Evolutionary conservation across 2,888 invertebrate genomes (phyloP).

Genomic region (Diadromus collaris): DNA sequence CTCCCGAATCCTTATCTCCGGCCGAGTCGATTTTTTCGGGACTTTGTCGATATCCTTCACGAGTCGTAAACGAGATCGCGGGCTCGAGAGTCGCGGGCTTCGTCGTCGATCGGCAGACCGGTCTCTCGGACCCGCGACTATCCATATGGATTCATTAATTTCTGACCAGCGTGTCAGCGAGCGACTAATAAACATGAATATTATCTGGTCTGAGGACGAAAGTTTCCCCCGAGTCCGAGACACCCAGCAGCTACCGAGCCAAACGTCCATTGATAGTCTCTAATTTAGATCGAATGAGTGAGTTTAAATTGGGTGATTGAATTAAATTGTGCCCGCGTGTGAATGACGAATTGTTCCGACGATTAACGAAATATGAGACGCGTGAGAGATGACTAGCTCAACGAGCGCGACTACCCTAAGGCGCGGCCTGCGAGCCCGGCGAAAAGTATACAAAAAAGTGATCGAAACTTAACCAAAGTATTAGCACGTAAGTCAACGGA

Average conservation of each 20-base stretch:
- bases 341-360: neutral
- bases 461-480: conserved; percentile 75
- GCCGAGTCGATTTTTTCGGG: conserved; percentile 45
- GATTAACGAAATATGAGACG: neutral
- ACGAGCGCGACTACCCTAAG: conserved; percentile 57
- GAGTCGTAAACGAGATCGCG: conserved; percentile 25
- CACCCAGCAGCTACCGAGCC: conserved; percentile 63
- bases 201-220: conserved; percentile 57
- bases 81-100: neutral
- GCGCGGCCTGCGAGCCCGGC: conserved; percentile 38
- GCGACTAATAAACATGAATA: conserved; percentile 39
- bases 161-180: conserved; percentile 33
- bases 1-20: conserved; percentile 21
- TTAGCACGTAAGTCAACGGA: conserved; percentile 72
- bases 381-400: neutral
- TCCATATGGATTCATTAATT: conserved; percentile 46
- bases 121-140: conserved; percentile 5
- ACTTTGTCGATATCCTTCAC: conserved; percentile 11
- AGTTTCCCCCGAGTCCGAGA: conserved; percentile 57
- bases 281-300: conserved; percentile 57
- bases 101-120: neutral
- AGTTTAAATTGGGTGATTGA: conserved; percentile 42
- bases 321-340: conserved; percentile 40
- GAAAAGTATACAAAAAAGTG: conserved; percentile 62
- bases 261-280: conserved; percentile 66